Base-by-base conservation (phyloP, 1,140 invertebrate genomes). In the Rhyacophila brunnea region DNA sequence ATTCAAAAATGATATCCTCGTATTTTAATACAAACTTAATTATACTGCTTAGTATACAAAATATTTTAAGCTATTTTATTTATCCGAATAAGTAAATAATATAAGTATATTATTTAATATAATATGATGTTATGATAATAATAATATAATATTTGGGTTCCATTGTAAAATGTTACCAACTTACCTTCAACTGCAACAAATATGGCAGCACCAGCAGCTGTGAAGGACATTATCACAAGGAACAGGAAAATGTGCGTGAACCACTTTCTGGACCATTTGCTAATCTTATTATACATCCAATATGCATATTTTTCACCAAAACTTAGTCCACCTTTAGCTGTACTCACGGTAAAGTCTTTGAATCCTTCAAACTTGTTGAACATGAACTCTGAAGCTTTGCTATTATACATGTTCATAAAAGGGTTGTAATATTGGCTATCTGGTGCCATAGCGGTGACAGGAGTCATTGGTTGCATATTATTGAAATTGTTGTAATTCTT, bases 211-310 rank as follows among this genome's bases (percentile, higher is more conserved):
- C 92, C 92, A 0, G 88, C 82, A 18, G 88, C 73, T 60, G 86
- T 93, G 71, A 93, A 94, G 5, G 86, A 73, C 19, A 87, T 74
- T 23, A 94, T 82, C 60, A 93, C 84, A 50, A 89, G 67, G 63
- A 89, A 83, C 53, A 95, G 81, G 71, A 94, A 92, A 32, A 92
- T 83, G 76, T 95, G 92, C 6, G 91, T 93, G 71, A 94, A 93
- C 90, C 91, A 94, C 60, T 84, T 84, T 66, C 85, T 87, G 1
- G 90, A 93, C 80, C 86, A 86, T 10, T 82, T 76, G 69, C 86
- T 86, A 38, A 91, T 74, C 75, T 89, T 92, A 58, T 86, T 85
- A 68, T 91, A 90, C 44, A 90, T 72, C 82, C 88, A 91, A 67
- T 86, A 89, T 0, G 87, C 87, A 58, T 83, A 83, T 69, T 91